Conservation (phyloP, 2,888 invertebrate genomes). For the Drosophila rellima region DNA sequence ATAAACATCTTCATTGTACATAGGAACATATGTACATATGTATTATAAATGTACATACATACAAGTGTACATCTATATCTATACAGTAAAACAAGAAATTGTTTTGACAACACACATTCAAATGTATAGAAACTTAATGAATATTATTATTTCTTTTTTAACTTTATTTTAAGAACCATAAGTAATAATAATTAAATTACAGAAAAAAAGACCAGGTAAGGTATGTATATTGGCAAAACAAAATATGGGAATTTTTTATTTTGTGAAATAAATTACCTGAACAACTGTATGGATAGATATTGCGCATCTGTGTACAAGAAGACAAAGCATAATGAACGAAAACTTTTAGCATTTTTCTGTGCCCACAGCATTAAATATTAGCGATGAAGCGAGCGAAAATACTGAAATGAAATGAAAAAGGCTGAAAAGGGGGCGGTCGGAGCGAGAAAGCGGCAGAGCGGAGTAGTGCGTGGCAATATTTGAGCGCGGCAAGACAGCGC, state of each 20-base stretch:
- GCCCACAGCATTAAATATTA: conserved; percentile 30
- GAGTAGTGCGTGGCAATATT: conserved; percentile 62
- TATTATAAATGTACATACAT: neutral
- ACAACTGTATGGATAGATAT: neutral
- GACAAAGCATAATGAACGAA: conserved; percentile 32
- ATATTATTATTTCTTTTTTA: neutral
- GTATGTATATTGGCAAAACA: neutral
- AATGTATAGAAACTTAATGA: neutral
- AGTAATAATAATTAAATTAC: neutral
- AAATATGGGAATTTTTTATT: neutral
- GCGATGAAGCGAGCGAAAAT: conserved; percentile 40
- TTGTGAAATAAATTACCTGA: neutral
- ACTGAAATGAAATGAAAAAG: conserved; percentile 7
- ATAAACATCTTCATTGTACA: neutral
- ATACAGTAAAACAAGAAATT: neutral
- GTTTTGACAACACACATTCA: neutral
- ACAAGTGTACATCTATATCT: too few species aligned
- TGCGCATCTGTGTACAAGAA: conserved; percentile 7
- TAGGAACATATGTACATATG: neutral
- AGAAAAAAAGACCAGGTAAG: neutral
- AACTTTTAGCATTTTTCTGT: conserved; percentile 34
- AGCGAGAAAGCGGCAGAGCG: conserved; percentile 14
- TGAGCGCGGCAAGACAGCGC: conserved; percentile 64
- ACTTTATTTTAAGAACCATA: neutral
- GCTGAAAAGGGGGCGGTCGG: conserved; percentile 9